Base-by-base conservation (phyloP, 2,888 invertebrate species). In the Agrenia bidenticulata region DNA sequence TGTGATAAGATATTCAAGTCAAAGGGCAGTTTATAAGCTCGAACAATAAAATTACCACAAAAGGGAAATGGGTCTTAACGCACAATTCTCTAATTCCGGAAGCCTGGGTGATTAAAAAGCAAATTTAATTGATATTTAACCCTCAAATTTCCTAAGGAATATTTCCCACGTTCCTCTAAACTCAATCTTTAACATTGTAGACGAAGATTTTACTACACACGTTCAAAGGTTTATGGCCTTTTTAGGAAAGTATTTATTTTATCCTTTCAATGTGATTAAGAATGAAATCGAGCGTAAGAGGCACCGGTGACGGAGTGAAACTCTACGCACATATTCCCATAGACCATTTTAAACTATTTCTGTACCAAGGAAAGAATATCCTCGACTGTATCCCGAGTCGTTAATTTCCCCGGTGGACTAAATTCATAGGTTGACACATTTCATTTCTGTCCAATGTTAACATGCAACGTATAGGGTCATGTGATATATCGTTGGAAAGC, bases 81-180 rank as follows among this genome's bases (percentile, higher is more conserved):
- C n/a, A 9, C 5, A 9, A 45, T 5, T 5, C 4, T 15, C n/a
- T 9, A 45, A 19, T 17, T 45, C 45, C 45, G 45, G 45, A 45
- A 45, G 45, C 45, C 19, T 45, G 19, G 15, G 45, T n/a, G n/a
- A 45, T 45, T 17, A 45, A 45, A n/a, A 45, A 17, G 15, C 15
- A 11, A 45, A 45, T 19, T 45, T 45, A 45, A 45, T 45, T 45
- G 45, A 5, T 45, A n/a, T 32, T 32, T 32, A 32, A 32, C 32
- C 32, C 32, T 32, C n/a, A 45, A 45, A 45, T 45, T 15, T 45
- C 45, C 19, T 45, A 5, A 17, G 15, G 45, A 45, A 45, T 9
- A 45, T 5, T 45, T 45, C 45, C 45, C 45, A 45, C 45, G 45
- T 45, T 45, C 45, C 15, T 45, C 45, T 45, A 45, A 45, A 45